Conservation (phyloP, 2,113 vertebrate genomes). For the Saguinus midas region DNA sequence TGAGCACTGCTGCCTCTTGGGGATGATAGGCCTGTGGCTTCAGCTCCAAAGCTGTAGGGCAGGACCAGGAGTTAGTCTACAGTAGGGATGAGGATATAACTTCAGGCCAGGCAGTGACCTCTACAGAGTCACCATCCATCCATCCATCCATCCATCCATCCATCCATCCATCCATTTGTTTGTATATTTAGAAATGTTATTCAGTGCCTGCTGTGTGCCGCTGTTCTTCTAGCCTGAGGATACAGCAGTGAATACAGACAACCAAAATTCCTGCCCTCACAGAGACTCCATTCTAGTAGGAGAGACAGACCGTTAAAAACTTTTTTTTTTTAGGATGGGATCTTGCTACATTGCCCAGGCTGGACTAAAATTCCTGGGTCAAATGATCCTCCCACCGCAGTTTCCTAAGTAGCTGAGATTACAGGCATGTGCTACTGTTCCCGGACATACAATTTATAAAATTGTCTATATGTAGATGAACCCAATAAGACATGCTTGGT, state of each 20-base stretch:
- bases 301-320: background rate
- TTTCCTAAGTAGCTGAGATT: too few species aligned
- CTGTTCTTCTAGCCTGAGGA: background rate
- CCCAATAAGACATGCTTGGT: background rate
- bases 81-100: background rate
- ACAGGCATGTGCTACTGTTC: background rate
- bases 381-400: too few species aligned
- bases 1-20: background rate
- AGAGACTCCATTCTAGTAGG: background rate
- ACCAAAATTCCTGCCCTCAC: background rate
- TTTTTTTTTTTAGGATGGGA: too few species aligned
- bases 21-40: background rate
- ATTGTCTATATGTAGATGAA: background rate
- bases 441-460: background rate
- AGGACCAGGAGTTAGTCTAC: background rate
- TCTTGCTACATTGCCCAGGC: too few species aligned
- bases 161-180: background rate
- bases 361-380: too few species aligned
- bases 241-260: background rate
- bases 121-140: too few species aligned
- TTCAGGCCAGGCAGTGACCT: background rate
- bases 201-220: background rate
- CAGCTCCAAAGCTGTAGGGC: background rate
- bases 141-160: too few species aligned
- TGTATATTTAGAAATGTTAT: background rate